A percentile compares a stretch with the other conserved stretches of the same genome.
phyloP scores from a whole-genome alignment of 2,797 vertebrate genomes.

The Rhinogobio ventralis region DNA sequence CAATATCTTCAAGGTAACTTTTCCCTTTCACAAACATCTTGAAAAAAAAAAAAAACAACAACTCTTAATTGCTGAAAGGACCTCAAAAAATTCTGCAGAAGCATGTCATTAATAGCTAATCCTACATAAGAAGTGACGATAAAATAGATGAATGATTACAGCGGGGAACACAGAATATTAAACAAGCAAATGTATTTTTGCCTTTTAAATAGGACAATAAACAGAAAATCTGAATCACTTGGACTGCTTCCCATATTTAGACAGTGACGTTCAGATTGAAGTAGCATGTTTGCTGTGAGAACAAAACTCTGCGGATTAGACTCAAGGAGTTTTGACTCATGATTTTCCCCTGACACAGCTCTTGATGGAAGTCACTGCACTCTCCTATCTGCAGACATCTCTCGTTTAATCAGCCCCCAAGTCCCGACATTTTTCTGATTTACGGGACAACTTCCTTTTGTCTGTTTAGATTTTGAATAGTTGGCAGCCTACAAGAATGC shows the following conservation, averaged over 20 bases:
- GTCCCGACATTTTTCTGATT: conserved; percentile 55
- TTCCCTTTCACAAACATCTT: not conserved
- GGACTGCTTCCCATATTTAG: conserved; percentile 26
- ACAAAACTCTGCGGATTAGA: not conserved
- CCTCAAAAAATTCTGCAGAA: not conserved
- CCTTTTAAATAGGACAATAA: not conserved
- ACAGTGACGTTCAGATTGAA: not conserved
- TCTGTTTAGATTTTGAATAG: conserved; percentile 67
- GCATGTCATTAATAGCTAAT: conserved; percentile 1
- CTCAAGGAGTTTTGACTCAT: conserved; percentile 25
- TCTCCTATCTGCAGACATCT: conserved; percentile 59
- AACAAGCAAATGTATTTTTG: not conserved
- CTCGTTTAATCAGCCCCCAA: conserved; percentile 61
- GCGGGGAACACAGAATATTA: not conserved
- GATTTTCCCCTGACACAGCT: conserved; percentile 31
- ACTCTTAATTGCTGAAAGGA: not conserved
- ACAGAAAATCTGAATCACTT: conserved; percentile 33
- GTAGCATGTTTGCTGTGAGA: conserved; percentile 1
- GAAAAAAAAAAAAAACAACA: not conserved
- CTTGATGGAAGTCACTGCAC: conserved; percentile 44
- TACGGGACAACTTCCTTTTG: conserved; percentile 73
- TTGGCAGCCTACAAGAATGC: conserved; percentile 62
- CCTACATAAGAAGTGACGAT: not conserved
- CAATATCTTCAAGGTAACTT: not conserved
- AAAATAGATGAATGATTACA: conserved; percentile 1